Base-by-base conservation (phyloP, 2,113 vertebrate genomes). In the Ammodramus savannarum region DNA sequence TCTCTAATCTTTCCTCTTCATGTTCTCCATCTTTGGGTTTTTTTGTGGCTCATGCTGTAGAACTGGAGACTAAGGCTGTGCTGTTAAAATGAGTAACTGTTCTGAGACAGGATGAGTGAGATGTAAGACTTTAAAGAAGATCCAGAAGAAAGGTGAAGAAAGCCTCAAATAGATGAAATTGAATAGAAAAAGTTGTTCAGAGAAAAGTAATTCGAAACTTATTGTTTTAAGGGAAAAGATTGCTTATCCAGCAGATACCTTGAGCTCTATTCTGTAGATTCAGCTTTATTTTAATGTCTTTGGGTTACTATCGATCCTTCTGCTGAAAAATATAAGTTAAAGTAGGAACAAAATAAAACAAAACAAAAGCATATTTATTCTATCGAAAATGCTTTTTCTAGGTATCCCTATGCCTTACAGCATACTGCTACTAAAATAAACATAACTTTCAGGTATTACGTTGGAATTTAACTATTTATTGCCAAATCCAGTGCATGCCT, bases 241-340 rank as follows among this genome's bases (percentile, higher is more conserved):
- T 94, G 89, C 89, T 95, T 92, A 85, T 87, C 87, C 63, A 89
- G 93, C 84, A 94, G 81, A 87, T 93, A 85, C 48, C 62, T 62
- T 75, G 71, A 67, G 57, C 52, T 59, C 48, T 67, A 7, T 85
- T 85, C 74, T 74, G 77, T 87, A 93, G 74, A 89, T 79, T 96
- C 91, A 91, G 85, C 87, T 96, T 91, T 95, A 87, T 94, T 95
- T 91, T 94, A 87, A 95, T 93, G 63, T 94, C 78, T 95, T 72
- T 79, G 81, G 86, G 74, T 94, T 79, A 75, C 41, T 87, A 89
- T 89, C 0, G 11, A 95, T 91, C 41, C 34, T 91, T 76, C 62
- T 58, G 34, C 49, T 91, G 89, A 87, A 96, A 89, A 93, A 58
- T 15, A 83, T 16, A 89, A 91, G 81, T 68, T 75, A 66, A 76